Evolutionary conservation across 2,113 vertebrate genomes (phyloP).

Genomic region (Mobula hypostoma): DNA sequence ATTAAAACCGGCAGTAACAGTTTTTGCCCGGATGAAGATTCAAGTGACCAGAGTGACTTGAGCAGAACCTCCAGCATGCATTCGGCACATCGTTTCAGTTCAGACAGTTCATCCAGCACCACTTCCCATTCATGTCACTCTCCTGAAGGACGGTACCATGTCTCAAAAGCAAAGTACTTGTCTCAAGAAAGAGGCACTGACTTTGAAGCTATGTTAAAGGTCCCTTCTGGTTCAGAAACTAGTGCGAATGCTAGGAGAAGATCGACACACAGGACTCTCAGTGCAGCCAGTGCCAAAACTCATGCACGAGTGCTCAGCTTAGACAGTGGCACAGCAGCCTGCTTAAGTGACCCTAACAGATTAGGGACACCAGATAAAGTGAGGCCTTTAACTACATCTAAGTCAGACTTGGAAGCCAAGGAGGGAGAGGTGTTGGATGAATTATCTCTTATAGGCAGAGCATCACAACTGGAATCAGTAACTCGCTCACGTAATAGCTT

Average conservation of each 20-base stretch:
- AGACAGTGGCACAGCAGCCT: slow-evolving; percentile 91
- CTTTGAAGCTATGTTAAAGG: slow-evolving; percentile 53
- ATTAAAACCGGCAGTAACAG: slow-evolving; percentile 75
- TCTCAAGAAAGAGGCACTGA: slow-evolving; percentile 56
- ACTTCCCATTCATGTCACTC: slow-evolving; percentile 84
- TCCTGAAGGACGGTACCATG: slow-evolving; percentile 72
- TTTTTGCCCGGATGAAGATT: slow-evolving; percentile 83
- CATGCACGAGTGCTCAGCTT: slow-evolving; percentile 87
- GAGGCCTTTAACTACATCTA: slow-evolving; percentile 90
- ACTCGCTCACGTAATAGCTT: slow-evolving; percentile 95
- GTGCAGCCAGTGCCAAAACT: slow-evolving; percentile 78
- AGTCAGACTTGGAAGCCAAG: slow-evolving; percentile 98
- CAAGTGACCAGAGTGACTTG: slow-evolving; percentile 91
- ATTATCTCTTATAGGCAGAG: slow-evolving; percentile 84
- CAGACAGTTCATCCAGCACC: slow-evolving; percentile 87
- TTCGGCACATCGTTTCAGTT: slow-evolving; percentile 83
- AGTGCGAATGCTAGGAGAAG: slow-evolving; percentile 59
- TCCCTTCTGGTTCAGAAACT: slow-evolving; percentile 55
- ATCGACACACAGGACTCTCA: slow-evolving; percentile 72
- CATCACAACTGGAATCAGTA: slow-evolving; percentile 94
- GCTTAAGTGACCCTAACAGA: slow-evolving; percentile 79
- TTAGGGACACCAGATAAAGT: slow-evolving; percentile 75
- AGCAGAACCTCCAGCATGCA: slow-evolving; percentile 87
- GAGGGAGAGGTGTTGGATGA: slow-evolving; percentile 97
- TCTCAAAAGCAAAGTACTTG: slow-evolving; percentile 71